Conservation (phyloP, 2,113 vertebrate species). For the Etheostoma cragini region DNA sequence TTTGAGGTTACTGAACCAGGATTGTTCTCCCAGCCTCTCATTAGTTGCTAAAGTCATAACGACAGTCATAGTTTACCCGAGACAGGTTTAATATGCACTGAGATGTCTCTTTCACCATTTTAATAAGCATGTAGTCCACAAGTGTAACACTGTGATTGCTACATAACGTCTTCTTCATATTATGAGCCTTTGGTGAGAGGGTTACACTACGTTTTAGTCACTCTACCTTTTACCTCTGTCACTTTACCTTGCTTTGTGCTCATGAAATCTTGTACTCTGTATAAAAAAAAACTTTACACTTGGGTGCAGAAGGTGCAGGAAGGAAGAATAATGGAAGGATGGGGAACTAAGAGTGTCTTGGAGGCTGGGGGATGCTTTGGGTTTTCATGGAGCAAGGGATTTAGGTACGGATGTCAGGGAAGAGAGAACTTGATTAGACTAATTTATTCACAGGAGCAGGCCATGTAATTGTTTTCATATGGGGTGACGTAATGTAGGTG, state of each 20-base stretch:
- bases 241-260: not conserved
- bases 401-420: slow-evolving; percentile 65
- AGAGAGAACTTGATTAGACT: slow-evolving; percentile 64
- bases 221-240: not conserved
- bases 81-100: too few relatives aligned
- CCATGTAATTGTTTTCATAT: slow-evolving; percentile 67
- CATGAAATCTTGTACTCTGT: not conserved
- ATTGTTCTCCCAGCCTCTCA: too few relatives aligned
- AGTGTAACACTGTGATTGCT: too few relatives aligned
- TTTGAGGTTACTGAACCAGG: too few relatives aligned
- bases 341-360: slow-evolving; percentile 22
- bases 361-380: slow-evolving; percentile 24
- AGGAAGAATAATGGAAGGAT: slow-evolving; percentile 37
- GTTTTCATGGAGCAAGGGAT: slow-evolving; percentile 50
- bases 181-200: too few relatives aligned
- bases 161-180: too few relatives aligned
- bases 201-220: not conserved
- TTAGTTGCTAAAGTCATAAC: too few relatives aligned
- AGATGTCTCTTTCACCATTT: too few relatives aligned
- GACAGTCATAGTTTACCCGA: too few relatives aligned
- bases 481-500: slow-evolving; percentile 38
- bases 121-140: too few relatives aligned
- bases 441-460: slow-evolving; percentile 65
- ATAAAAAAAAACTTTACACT: not conserved
- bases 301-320: slow-evolving; percentile 27